These are phyloP conservation scores for Timema cristinae DNA, from an alignment of 2,888 invertebrate genomes.

Conservation along the genomic window DNA sequence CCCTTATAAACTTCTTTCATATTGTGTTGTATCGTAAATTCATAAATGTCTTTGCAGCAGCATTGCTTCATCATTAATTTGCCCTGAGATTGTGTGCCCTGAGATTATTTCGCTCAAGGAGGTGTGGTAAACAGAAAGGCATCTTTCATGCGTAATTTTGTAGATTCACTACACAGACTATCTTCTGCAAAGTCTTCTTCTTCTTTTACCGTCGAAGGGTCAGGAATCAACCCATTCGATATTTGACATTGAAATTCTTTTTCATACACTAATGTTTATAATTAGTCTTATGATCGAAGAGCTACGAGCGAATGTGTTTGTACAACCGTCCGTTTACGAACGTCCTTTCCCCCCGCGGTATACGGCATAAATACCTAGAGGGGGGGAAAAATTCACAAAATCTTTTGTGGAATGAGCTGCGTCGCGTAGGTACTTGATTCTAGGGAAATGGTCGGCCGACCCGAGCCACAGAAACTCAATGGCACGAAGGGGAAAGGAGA, in stretches of 20 bases:
- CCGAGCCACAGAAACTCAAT: no score
- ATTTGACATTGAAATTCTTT: slow-evolving; percentile 17
- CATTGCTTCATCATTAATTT: slow-evolving; percentile 17
- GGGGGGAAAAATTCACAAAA: no score
- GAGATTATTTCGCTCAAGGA: slow-evolving; percentile 21
- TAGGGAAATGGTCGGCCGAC: no score
- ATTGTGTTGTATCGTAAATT: slow-evolving; percentile 15
- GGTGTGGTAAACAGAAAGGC: slow-evolving; percentile 18
- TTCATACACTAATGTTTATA: background rate
- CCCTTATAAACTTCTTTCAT: slow-evolving; percentile 19
- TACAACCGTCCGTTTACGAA: no score
- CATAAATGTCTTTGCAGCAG: slow-evolving; percentile 19
- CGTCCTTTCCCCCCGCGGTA: no score
- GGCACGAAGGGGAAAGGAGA: no score
- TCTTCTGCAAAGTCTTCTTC: slow-evolving; percentile 20
- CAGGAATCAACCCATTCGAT: slow-evolving; percentile 17
- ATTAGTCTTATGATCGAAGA: no score
- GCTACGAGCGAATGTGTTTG: no score
- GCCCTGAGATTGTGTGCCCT: slow-evolving; percentile 15
- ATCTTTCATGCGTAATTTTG: slow-evolving; percentile 19
- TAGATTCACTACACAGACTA: slow-evolving; percentile 21
- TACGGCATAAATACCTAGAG: no score
- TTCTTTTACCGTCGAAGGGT: slow-evolving; percentile 14
- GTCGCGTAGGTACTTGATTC: no score
- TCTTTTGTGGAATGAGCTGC: no score